phyloP scores from a whole-genome alignment of 30 jellyfish, hydroid and myxozoan genomes.

The Aurelia sp. region DNA sequence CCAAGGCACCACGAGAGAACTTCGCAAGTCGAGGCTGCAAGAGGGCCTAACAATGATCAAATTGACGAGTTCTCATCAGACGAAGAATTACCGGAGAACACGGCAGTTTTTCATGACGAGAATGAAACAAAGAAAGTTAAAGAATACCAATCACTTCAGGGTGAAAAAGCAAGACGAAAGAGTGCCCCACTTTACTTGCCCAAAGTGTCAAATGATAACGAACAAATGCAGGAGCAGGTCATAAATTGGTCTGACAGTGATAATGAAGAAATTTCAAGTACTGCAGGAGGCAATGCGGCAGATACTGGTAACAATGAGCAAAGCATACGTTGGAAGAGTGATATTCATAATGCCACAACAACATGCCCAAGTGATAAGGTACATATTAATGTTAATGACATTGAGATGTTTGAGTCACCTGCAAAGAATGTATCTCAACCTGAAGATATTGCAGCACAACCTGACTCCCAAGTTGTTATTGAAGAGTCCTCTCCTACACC shows the following conservation, averaged over 20 bases:
- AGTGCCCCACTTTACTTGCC: background rate
- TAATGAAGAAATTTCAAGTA: background rate
- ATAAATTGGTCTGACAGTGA: background rate
- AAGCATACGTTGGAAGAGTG: too few relatives aligned
- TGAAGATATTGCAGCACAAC: background rate
- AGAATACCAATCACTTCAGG: too few relatives aligned
- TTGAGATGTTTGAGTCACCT: slow-evolving; percentile 56
- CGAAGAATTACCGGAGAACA: slow-evolving; percentile 2
- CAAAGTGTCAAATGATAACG: too few relatives aligned
- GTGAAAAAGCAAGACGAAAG: background rate
- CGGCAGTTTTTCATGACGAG: background rate
- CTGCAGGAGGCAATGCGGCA: background rate
- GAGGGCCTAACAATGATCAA: background rate
- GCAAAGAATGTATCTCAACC: background rate
- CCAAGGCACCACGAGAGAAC: background rate
- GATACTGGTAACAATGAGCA: too few relatives aligned
- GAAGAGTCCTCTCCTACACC: slow-evolving; percentile 29
- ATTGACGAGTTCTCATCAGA: slow-evolving; percentile 37
- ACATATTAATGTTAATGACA: background rate
- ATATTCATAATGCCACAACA: too few relatives aligned
- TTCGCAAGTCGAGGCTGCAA: background rate
- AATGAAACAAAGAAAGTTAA: too few relatives aligned
- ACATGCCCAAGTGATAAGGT: too few relatives aligned
- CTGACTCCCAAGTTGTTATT: slow-evolving; percentile 10
- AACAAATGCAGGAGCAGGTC: background rate